A percentile compares a stretch with the other conserved stretches of the same genome.
These are phyloP conservation scores for Xiphophorus maculatus DNA, from an alignment of 2,113 vertebrate species.

Conservation along the genomic window DNA sequence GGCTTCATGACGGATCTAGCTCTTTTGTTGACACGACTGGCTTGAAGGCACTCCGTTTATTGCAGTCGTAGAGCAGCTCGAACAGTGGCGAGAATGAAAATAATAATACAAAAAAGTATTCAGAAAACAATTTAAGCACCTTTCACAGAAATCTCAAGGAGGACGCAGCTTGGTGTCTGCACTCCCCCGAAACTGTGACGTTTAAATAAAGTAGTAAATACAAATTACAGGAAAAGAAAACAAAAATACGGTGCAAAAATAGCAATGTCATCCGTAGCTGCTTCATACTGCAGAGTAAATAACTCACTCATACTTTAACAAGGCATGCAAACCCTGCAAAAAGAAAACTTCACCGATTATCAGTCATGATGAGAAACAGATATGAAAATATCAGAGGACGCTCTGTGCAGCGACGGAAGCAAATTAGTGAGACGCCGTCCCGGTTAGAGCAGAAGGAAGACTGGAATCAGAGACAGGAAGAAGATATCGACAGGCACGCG, in stretches of 20 bases:
- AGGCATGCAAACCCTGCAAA: not conserved
- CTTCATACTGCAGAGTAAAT: slow-evolving; percentile 23
- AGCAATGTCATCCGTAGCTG: slow-evolving; percentile 24
- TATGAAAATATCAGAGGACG: slow-evolving; percentile 5
- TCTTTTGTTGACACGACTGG: slow-evolving; percentile 37
- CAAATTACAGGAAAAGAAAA: not conserved
- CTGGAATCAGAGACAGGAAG: slow-evolving; percentile 24
- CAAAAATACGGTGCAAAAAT: slow-evolving; percentile 34
- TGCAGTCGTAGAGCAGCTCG: slow-evolving; percentile 50
- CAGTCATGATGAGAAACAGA: slow-evolving; percentile 27
- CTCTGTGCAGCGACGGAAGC: not conserved
- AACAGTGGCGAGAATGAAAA: slow-evolving; percentile 53
- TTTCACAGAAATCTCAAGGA: slow-evolving; percentile 35
- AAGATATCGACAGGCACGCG: slow-evolving; percentile 14
- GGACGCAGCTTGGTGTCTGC: slow-evolving; percentile 48
- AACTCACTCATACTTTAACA: slow-evolving; percentile 10
- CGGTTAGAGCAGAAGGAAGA: slow-evolving; percentile 47
- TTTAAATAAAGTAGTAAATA: slow-evolving; percentile 56
- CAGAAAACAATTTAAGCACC: slow-evolving; percentile 32
- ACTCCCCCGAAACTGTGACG: slow-evolving; percentile 24
- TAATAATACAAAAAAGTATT: not conserved
- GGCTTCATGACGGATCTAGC: slow-evolving; percentile 29
- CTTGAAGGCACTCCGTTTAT: slow-evolving; percentile 79
- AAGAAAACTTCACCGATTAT: slow-evolving; percentile 21
- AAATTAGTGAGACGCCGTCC: slow-evolving; percentile 7